Evolutionary conservation across 2,797 vertebrate genomes (phyloP).

Genomic region (Anomalospiza imberbis): DNA sequence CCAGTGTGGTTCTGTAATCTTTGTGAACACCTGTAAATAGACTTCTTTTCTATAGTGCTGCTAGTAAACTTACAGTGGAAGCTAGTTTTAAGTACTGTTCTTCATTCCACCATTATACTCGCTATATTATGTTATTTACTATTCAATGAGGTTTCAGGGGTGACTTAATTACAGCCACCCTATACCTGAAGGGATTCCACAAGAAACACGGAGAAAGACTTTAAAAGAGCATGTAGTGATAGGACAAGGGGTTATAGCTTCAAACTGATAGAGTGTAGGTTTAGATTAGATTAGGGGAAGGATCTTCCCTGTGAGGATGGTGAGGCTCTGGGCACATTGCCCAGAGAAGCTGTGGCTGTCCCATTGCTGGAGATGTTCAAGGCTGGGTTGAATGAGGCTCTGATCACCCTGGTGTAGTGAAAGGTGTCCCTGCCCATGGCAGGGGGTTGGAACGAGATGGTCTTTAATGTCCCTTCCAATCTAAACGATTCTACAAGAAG

Average conservation of each 20-base stretch:
- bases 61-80: neutral
- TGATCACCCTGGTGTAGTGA: neutral
- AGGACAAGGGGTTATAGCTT: neutral
- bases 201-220: neutral
- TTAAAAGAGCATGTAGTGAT: neutral
- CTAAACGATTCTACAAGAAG: neutral
- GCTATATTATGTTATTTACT: neutral
- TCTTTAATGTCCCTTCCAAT: neutral
- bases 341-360: neutral
- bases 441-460: fast-evolving
- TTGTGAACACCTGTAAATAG: neutral
- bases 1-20: neutral
- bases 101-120: neutral
- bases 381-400: neutral
- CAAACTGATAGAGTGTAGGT: neutral
- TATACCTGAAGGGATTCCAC: neutral
- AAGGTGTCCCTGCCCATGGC: neutral
- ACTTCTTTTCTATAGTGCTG: neutral
- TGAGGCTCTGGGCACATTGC: neutral
- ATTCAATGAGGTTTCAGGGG: neutral
- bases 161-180: neutral
- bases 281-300: neutral
- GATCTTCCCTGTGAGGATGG: neutral
- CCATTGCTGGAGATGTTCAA: neutral
- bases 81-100: neutral